Evolutionary conservation across 2,113 vertebrate species (phyloP), one percentile per base, ranked within the genome.

Genomic region (Uropsilus gracilis): DNA sequence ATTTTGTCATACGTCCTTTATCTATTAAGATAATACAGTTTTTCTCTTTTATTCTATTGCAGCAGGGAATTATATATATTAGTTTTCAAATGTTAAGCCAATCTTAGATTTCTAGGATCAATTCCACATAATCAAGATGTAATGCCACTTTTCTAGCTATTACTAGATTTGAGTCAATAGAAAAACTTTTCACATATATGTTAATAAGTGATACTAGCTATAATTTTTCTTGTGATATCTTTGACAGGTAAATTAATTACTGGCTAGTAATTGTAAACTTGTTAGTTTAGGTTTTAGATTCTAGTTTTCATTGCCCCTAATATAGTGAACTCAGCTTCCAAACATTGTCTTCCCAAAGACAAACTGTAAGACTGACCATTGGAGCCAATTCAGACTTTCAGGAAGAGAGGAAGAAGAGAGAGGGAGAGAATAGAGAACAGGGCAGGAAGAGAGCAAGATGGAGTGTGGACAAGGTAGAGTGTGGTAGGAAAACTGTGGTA

Each of bases 41-140:
- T 72, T 91, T 94, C 46, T 72, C 20, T 12, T 93, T 55, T 73
- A 80, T 68, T 95, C 83, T 89, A 11, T 86, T 64, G 26, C 18
- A 12, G 7, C 63, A 18, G 32, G 64, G 16, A 91, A 73, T 93
- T 90, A 37, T 20, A 73, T 85, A 30, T 66, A 39, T 55, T 64
- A 12, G 1, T 77, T 94, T 94, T 48, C 39, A 90, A 42, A 37
- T 89, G 6, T 59, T 75, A 77, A 82, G 71, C 10, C 16, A 85
- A 17, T 1, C 22, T 84, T 81, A 10, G 30, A 53, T 44, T 87
- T 57, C 48, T 77, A 55, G 7, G 4, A 68, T 39, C 68, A 84
- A 73, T 3, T 1, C 5, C 30, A 28, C 24, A 57, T 48, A 20
- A 14, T 63, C 42, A 86, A 22, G n/a, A 86, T 37, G 6, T 44